Conservation (phyloP, 2,113 vertebrate genomes). For the Labrus mixtus region DNA sequence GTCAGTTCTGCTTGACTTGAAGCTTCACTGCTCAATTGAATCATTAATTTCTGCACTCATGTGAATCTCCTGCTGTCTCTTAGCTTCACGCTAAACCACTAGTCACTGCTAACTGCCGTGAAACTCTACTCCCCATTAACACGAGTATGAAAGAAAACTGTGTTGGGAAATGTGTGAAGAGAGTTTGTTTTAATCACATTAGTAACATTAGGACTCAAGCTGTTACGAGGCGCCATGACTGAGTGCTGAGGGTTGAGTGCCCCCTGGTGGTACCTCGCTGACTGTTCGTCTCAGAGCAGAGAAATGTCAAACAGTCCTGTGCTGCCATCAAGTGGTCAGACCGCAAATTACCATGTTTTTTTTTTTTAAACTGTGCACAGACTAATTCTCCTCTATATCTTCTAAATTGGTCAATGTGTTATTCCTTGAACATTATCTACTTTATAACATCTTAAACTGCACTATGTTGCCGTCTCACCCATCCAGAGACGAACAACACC, state of each 20-base stretch:
- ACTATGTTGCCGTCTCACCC: neutral
- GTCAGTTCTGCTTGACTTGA: neutral
- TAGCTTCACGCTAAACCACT: neutral
- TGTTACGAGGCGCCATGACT: slow-evolving; percentile 8
- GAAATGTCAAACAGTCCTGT: slow-evolving; percentile 22
- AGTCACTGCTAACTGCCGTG: neutral
- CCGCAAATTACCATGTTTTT: neutral
- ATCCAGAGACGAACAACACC: neutral
- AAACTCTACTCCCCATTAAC: neutral
- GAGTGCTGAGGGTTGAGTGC: slow-evolving; percentile 27
- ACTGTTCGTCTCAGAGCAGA: neutral
- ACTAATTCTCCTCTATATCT: neutral
- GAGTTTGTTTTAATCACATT: slow-evolving; percentile 12
- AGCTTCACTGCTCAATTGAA: neutral
- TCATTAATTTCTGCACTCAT: neutral
- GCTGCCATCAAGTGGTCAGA: slow-evolving; percentile 68
- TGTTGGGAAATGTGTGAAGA: slow-evolving; percentile 16
- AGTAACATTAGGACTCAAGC: slow-evolving; percentile 16
- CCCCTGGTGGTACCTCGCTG: slow-evolving; percentile 38
- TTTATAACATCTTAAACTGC: neutral
- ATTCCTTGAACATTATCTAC: too few relatives aligned
- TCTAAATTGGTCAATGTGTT: neutral
- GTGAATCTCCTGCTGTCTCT: neutral
- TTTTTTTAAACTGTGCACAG: neutral
- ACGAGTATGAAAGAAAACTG: slow-evolving; percentile 19